Conservation (phyloP, 2,888 invertebrate species). For the Agrochola litura region DNA sequence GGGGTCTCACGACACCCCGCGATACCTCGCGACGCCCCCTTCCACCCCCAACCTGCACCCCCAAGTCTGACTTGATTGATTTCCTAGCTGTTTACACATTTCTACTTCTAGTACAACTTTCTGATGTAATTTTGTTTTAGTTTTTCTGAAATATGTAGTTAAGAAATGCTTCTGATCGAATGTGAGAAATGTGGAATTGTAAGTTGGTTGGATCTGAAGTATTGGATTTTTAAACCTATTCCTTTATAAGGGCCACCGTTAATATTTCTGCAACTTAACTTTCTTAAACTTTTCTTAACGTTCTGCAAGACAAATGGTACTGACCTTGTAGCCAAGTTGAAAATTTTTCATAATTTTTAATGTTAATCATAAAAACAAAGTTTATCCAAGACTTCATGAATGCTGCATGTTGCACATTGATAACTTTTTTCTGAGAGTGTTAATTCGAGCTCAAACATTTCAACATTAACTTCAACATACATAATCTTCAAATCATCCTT, state of each 20-base stretch:
- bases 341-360: background rate
- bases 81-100: slow-evolving; percentile 75
- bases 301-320: no score
- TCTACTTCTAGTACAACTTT: slow-evolving; percentile 66
- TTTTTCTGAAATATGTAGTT: slow-evolving; percentile 54
- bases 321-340: background rate
- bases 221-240: background rate
- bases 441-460: background rate
- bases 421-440: background rate
- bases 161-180: slow-evolving; percentile 46
- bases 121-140: slow-evolving; percentile 59
- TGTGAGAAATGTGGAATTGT: slow-evolving; percentile 13
- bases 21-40: slow-evolving; percentile 40
- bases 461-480: background rate
- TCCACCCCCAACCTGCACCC: slow-evolving; percentile 57
- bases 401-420: background rate
- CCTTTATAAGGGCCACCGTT: background rate
- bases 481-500: background rate
- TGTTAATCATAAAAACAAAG: no score
- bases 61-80: slow-evolving; percentile 86
- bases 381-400: no score
- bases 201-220: slow-evolving; percentile 13
- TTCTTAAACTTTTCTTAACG: no score
- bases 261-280: no score
- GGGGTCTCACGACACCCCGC: slow-evolving; percentile 70